Percentiles rank a stretch among this genome's conserved stretches.
phyloP scores from a whole-genome alignment of 2,113 vertebrate genomes.

The Seriola quinqueradiata region DNA sequence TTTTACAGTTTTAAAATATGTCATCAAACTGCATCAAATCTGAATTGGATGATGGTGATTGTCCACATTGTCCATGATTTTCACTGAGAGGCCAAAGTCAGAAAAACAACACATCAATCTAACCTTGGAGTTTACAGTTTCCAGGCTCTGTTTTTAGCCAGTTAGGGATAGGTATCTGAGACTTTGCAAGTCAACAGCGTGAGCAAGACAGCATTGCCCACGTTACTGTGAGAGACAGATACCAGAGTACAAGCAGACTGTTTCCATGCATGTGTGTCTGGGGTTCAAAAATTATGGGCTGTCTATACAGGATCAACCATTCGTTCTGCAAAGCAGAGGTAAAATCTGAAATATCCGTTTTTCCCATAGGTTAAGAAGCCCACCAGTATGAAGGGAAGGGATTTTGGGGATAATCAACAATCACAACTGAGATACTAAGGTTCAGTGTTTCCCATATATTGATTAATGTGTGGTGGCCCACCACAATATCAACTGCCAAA shows the following conservation, averaged over 20 bases:
- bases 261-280: background rate
- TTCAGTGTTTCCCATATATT: slow-evolving; percentile 44
- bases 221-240: background rate
- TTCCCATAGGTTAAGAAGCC: slow-evolving; percentile 83
- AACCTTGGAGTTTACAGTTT: slow-evolving; percentile 84
- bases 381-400: slow-evolving; percentile 86
- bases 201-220: background rate
- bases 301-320: slow-evolving; percentile 89
- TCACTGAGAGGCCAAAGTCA: background rate
- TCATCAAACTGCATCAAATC: background rate
- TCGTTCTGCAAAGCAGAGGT: slow-evolving; percentile 89
- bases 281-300: background rate
- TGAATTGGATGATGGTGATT: background rate
- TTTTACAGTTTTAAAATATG: background rate
- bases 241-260: background rate
- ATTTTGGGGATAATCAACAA: slow-evolving; percentile 77
- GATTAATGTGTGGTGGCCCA: too few relatives aligned
- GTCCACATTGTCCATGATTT: background rate
- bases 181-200: background rate
- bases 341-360: slow-evolving; percentile 86
- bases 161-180: slow-evolving; percentile 72
- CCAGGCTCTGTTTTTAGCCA: slow-evolving; percentile 70
- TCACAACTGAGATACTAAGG: slow-evolving; percentile 88
- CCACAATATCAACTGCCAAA: too few relatives aligned
- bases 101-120: slow-evolving; percentile 4